Evolutionary conservation across 2,113 vertebrate species (phyloP).

Genomic region (Hiodon tergisus): DNA sequence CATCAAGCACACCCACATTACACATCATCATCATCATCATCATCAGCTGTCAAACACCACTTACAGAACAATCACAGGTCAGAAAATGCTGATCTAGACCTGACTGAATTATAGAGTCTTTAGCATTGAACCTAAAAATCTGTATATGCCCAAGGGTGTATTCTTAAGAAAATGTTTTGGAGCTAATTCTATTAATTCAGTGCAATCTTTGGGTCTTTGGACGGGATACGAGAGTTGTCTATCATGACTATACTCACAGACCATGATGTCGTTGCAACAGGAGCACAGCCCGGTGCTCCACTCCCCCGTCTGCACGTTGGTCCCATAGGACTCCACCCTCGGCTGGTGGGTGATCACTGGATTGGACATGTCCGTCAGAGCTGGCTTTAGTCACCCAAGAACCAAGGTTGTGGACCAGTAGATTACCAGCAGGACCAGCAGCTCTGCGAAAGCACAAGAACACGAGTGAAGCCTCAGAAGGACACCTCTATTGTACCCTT

Average conservation of each 20-base stretch:
- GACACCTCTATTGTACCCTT: too few species aligned
- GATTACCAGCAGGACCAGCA: neutral
- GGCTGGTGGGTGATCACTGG: conserved; percentile 63
- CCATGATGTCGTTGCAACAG: conserved; percentile 58
- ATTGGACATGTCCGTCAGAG: conserved; percentile 57
- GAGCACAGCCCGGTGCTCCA: conserved; percentile 69
- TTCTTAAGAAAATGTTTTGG: too few species aligned
- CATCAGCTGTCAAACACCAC: too few species aligned
- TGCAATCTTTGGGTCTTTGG: neutral
- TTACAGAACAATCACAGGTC: too few species aligned
- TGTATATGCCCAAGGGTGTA: too few species aligned
- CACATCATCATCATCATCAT: neutral
- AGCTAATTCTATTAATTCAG: too few species aligned
- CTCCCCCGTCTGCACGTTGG: conserved; percentile 67
- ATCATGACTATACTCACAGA: conserved; percentile 58
- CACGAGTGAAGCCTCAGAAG: too few species aligned
- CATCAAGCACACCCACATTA: neutral
- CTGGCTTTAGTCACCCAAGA: conserved; percentile 9
- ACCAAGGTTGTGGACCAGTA: neutral
- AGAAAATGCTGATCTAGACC: too few species aligned
- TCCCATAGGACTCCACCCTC: conserved; percentile 54
- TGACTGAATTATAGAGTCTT: too few species aligned
- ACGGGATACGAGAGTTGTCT: neutral
- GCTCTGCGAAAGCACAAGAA: neutral
- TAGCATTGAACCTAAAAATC: too few species aligned